Evolutionary conservation across 2,888 invertebrate species (phyloP).

Genomic region (Cheilosia variabilis): DNA sequence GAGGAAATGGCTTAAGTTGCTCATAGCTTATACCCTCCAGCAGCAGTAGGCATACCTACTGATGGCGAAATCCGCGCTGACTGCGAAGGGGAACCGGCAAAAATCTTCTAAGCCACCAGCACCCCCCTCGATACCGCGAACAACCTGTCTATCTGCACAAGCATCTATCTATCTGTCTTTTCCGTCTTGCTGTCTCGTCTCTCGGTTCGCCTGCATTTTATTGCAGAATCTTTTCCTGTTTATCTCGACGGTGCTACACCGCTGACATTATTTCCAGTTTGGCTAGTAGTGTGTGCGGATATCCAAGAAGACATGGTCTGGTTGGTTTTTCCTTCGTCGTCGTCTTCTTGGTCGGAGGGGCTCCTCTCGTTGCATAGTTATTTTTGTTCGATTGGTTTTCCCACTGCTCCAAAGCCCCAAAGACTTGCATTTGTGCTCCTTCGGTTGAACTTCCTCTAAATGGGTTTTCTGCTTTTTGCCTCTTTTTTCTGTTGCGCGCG

Average conservation of each 20-base stretch:
- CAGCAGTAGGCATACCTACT: conserved; percentile 6
- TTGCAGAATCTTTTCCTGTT: conserved; percentile 76
- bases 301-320: conserved; percentile 69
- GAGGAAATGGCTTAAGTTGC: conserved; percentile 66
- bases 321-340: conserved; percentile 60
- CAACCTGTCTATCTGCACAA: conserved; percentile 29
- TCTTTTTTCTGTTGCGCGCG: background rate
- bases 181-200: conserved; percentile 28
- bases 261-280: conserved; percentile 76
- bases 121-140: conserved; percentile 12
- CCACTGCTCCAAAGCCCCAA: conserved; percentile 75
- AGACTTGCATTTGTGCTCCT: conserved; percentile 68
- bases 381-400: conserved; percentile 68
- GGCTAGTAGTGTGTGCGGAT: conserved; percentile 40
- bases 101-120: conserved; percentile 71
- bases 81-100: conserved; percentile 41
- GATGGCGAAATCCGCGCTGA: conserved; percentile 63
- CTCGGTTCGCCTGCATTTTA: conserved; percentile 44
- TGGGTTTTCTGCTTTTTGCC: conserved; percentile 28
- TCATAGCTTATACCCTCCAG: conserved; percentile 33
- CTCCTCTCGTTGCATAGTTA: conserved; percentile 26
- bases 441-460: conserved; percentile 70
- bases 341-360: conserved; percentile 43
- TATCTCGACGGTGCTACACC: conserved; percentile 71
- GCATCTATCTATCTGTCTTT: conserved; percentile 48